Evolutionary conservation across 2,888 invertebrate genomes (phyloP).

Genomic region (Arrhopalites spinosus): DNA sequence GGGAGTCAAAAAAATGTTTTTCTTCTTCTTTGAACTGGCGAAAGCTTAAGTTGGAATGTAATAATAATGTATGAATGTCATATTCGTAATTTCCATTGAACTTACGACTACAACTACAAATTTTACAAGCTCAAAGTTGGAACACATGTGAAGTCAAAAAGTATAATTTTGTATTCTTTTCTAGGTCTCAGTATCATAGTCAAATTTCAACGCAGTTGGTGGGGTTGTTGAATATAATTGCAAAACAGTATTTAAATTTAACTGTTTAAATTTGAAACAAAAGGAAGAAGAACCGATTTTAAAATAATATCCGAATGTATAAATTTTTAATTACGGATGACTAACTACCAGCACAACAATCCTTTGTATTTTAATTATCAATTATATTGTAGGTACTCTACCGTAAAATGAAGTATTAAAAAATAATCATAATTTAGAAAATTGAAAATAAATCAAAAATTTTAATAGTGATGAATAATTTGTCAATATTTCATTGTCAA

Average conservation of each 20-base stretch:
- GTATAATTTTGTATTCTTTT: background rate
- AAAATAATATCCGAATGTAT: too few relatives aligned
- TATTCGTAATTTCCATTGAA: background rate
- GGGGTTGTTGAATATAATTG: background rate
- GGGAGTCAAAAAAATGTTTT: too few relatives aligned
- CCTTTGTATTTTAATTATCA: too few relatives aligned
- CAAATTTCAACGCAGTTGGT: background rate
- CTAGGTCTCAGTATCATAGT: background rate
- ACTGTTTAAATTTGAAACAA: background rate
- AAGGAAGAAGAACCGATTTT: too few relatives aligned
- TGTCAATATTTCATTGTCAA: too few relatives aligned
- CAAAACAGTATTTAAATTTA: background rate
- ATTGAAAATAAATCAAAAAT: too few relatives aligned
- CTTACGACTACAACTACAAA: background rate
- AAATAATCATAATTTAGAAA: too few relatives aligned
- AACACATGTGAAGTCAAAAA: background rate
- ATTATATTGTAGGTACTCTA: too few relatives aligned
- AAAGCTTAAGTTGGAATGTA: background rate
- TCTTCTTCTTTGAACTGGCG: background rate
- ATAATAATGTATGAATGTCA: background rate
- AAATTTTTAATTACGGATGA: too few relatives aligned
- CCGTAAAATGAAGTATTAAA: too few relatives aligned
- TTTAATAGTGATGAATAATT: too few relatives aligned
- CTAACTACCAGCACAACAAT: too few relatives aligned
- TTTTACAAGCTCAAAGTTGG: background rate